Evolutionary conservation across 2,113 vertebrate genomes (phyloP).

Genomic region (Ardeotis arabs): DNA sequence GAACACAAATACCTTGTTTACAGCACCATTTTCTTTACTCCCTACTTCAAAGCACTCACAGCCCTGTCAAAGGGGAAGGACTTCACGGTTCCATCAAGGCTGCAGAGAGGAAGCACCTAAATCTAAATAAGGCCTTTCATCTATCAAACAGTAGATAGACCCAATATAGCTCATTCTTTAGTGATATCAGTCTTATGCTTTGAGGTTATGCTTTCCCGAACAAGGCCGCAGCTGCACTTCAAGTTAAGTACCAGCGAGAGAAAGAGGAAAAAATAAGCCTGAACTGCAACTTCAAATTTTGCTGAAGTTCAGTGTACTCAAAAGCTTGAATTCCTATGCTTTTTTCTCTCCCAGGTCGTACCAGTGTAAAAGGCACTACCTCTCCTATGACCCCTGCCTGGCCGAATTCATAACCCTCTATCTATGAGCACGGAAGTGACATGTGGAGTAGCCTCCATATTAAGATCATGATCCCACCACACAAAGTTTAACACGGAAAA

Average conservation of each 20-base stretch:
- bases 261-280: not conserved
- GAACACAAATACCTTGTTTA: not conserved
- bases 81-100: not conserved
- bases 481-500: not conserved
- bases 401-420: not conserved
- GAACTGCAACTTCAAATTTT: not conserved
- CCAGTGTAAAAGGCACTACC: not conserved
- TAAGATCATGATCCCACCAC: not conserved
- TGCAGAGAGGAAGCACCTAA: not conserved
- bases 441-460: not conserved
- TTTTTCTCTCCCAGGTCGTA: not conserved
- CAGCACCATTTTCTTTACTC: not conserved
- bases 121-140: not conserved
- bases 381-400: not conserved
- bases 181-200: not conserved
- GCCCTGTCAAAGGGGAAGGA: rapidly evolving
- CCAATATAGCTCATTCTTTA: not conserved
- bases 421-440: not conserved
- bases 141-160: not conserved
- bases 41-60: not conserved
- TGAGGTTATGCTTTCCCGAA: not conserved
- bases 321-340: not conserved
- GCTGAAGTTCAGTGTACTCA: not conserved
- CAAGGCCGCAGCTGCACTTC: not conserved
- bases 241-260: not conserved